phyloP scores from a whole-genome alignment of 2,113 vertebrate genomes.

The Egretta garzetta region DNA sequence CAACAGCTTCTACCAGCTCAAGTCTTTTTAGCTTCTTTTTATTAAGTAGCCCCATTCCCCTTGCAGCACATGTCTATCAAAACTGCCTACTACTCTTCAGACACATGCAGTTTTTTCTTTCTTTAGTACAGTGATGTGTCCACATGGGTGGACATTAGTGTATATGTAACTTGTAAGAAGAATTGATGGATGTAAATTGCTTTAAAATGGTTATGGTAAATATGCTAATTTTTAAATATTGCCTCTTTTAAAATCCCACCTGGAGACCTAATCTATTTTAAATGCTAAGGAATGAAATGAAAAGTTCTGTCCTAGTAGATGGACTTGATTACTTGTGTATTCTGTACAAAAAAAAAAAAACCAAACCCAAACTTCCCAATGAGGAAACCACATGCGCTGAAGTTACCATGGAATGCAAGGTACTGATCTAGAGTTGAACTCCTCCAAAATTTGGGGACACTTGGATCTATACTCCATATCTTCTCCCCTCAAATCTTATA shows the following conservation, averaged over 20 bases:
- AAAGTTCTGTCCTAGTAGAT: neutral
- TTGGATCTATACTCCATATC: neutral
- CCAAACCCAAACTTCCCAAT: accelerated
- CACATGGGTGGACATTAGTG: slow-evolving; percentile 21
- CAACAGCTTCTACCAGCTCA: neutral
- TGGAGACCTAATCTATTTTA: slow-evolving; percentile 19
- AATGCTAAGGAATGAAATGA: neutral
- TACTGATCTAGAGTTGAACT: neutral
- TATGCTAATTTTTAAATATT: slow-evolving; percentile 48
- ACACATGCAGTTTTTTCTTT: slow-evolving; percentile 40
- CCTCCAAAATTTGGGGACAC: neutral
- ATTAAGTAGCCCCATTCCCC: neutral
- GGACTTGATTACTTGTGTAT: neutral
- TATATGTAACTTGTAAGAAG: neutral
- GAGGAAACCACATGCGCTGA: neutral
- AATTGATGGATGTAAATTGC: slow-evolving; percentile 51
- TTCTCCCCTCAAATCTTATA: neutral
- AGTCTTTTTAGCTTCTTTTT: slow-evolving; percentile 15
- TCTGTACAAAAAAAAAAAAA: neutral
- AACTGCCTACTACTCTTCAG: slow-evolving; percentile 9
- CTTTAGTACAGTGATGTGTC: slow-evolving; percentile 25
- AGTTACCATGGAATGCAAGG: neutral
- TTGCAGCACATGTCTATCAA: slow-evolving; percentile 25
- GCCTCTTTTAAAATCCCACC: slow-evolving; percentile 27
- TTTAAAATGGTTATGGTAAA: slow-evolving; percentile 32